A percentile compares a stretch with the other conserved stretches of the same genome.
Evolutionary conservation across 2,888 invertebrate genomes (phyloP).

Genomic region (Fragum whitleyi): DNA sequence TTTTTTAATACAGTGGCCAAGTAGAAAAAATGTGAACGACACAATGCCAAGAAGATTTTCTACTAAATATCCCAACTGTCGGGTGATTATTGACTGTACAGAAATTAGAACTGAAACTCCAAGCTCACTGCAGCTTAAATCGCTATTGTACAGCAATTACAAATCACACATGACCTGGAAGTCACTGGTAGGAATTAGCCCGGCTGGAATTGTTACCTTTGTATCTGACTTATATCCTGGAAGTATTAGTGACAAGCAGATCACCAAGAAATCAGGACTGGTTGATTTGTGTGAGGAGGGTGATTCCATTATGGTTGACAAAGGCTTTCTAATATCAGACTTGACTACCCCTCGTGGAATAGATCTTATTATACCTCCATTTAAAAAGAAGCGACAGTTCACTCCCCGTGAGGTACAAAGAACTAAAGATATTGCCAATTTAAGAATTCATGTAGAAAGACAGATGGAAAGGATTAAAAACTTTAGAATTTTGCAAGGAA

Average conservation of each 20-base stretch:
- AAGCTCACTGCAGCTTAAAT: slow-evolving; percentile 38
- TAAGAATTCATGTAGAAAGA: too few relatives aligned
- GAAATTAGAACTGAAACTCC: slow-evolving; percentile 54
- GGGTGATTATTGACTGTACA: slow-evolving; percentile 61
- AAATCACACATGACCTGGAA: slow-evolving; percentile 56
- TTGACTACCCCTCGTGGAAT: slow-evolving; percentile 32
- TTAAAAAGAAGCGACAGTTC: slow-evolving; percentile 30
- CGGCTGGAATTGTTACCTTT: slow-evolving; percentile 50
- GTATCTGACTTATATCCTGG: slow-evolving; percentile 30
- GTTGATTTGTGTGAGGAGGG: slow-evolving; percentile 53
- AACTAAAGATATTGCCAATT: too few relatives aligned
- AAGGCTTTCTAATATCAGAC: slow-evolving; percentile 56
- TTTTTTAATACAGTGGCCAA: slow-evolving; percentile 35
- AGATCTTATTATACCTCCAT: slow-evolving; percentile 28
- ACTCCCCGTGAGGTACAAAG: too few relatives aligned
- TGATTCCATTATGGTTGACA: slow-evolving; percentile 60
- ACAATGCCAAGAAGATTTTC: slow-evolving; percentile 52
- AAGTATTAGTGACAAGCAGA: slow-evolving; percentile 51
- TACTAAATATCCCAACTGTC: slow-evolving; percentile 44
- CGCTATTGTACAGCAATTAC: slow-evolving; percentile 52
- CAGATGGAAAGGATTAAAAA: too few relatives aligned
- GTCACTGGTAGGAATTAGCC: slow-evolving; percentile 51
- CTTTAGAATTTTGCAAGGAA: too few relatives aligned
- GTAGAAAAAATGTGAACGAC: neutral
- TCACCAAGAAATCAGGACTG: slow-evolving; percentile 44